Percentiles rank a stretch among this genome's conserved stretches.
phyloP scores from a whole-genome alignment of 2,797 vertebrate genomes.

The Cirrhinus mrigala region DNA sequence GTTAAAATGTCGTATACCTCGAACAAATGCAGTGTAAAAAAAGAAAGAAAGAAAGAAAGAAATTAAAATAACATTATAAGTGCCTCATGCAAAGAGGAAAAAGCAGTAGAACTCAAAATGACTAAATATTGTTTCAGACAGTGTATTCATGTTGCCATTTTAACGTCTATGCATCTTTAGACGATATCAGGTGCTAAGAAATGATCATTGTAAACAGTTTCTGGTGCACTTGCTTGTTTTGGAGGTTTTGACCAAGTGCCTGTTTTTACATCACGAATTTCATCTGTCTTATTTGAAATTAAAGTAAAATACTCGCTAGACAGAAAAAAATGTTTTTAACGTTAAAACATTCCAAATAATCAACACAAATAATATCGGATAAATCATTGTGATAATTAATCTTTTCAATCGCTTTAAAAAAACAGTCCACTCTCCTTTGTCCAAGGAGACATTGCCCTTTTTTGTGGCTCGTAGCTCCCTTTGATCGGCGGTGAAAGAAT shows the following conservation, averaged over 20 bases:
- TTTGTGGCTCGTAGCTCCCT: constrained; percentile 70
- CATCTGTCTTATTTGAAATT: constrained; percentile 58
- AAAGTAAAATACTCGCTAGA: constrained; percentile 66
- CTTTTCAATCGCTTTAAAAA: constrained; percentile 76
- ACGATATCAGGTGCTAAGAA: constrained; percentile 75
- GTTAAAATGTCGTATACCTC: constrained; percentile 63
- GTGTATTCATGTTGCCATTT: constrained; percentile 65
- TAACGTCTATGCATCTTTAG: constrained; percentile 75
- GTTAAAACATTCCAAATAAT: constrained; percentile 74
- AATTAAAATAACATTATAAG: constrained; percentile 76
- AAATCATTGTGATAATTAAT: constrained; percentile 77
- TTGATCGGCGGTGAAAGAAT: constrained; percentile 70
- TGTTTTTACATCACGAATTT: constrained; percentile 60
- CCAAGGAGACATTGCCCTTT: constrained; percentile 73
- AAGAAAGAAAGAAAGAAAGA: constrained; percentile 44
- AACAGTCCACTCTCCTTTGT: constrained; percentile 76
- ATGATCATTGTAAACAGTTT: constrained; percentile 65
- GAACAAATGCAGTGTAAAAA: constrained; percentile 66
- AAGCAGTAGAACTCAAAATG: constrained; percentile 58
- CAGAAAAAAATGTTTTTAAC: constrained; percentile 70
- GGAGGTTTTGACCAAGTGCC: constrained; percentile 64
- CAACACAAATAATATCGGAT: constrained; percentile 75
- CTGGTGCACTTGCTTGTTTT: constrained; percentile 70
- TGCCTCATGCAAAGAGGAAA: constrained; percentile 80
- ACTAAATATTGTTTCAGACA: constrained; percentile 60